Percentiles rank a stretch among this genome's conserved stretches.
These are phyloP conservation scores for Melipona bicolor DNA, from an alignment of 2,888 invertebrate genomes.

Conservation along the genomic window DNA sequence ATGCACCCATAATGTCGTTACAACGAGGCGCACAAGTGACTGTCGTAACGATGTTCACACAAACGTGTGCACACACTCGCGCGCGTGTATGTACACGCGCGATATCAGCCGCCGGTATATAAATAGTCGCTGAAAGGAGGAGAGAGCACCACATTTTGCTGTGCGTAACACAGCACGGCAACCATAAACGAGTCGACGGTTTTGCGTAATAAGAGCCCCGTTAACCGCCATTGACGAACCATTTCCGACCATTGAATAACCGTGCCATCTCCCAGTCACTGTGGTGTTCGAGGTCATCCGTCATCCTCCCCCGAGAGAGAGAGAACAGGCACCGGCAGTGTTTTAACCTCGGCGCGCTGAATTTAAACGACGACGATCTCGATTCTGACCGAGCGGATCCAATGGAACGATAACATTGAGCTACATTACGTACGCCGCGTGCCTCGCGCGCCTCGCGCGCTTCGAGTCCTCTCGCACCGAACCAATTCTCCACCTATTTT, in stretches of 20 bases:
- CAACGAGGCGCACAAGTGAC: slow-evolving; percentile 43
- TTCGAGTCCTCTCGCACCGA: background rate
- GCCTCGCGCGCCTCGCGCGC: no score
- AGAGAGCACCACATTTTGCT: slow-evolving; percentile 36
- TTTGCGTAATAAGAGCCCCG: slow-evolving; percentile 73
- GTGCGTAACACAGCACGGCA: slow-evolving; percentile 47
- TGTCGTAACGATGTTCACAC: slow-evolving; percentile 21
- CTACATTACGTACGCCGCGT: background rate
- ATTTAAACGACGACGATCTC: slow-evolving; percentile 35
- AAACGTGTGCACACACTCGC: background rate
- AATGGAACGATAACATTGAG: slow-evolving; percentile 2
- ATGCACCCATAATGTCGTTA: slow-evolving; percentile 39
- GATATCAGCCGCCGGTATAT: slow-evolving; percentile 1
- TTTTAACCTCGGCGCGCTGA: slow-evolving; percentile 12
- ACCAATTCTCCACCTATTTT: background rate
- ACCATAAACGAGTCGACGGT: slow-evolving; percentile 49
- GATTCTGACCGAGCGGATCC: background rate
- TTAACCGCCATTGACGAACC: slow-evolving; percentile 69
- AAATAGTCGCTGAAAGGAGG: slow-evolving; percentile 40
- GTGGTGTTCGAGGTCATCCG: slow-evolving; percentile 50
- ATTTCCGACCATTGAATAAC: slow-evolving; percentile 74
- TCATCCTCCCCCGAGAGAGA: slow-evolving; percentile 25
- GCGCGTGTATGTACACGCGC: background rate
- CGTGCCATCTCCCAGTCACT: slow-evolving; percentile 37
- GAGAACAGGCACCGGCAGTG: background rate